Base-by-base conservation (phyloP, 2,797 vertebrate species). In the Poeciliopsis presidionis region DNA sequence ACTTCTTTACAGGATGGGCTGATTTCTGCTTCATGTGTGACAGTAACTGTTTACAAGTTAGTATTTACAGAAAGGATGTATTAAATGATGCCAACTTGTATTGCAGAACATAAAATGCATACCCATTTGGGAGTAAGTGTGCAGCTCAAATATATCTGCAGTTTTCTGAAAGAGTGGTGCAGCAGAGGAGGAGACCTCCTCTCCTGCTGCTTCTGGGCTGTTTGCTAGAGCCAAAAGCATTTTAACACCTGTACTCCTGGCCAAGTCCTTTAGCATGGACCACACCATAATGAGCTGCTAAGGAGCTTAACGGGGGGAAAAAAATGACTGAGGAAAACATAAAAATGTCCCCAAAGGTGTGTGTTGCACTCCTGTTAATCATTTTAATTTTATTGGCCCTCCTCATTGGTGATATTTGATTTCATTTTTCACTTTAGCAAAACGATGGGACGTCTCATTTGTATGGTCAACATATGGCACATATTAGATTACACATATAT, bases 391-490 rank as follows among this genome's bases (percentile, higher is more conserved):
- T 94, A 95, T 91, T 91, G 82, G 81, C 80, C 92, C 85, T 82
- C 46, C 86, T 88, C 87, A 86, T 93, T 90, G 91, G 90, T 90
- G 88, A 94, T 92, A 95, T 93, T 93, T 94, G 87, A 94, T 94
- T 91, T 93, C 91, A 93, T 94, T 95, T 94, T 94, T 93, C 71
- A 83, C 89, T 80, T 80, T 69, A 79, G 81, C 90, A 82, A 87
- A 91, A 85, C 82, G 86, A 84, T 73, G 88, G 86, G 80, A 85
- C 88, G 86, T 86, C 67, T 80, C 90, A 82, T 90, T 91, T 91
- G 85, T 93, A 93, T 94, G 92, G 91, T 91, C 82, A 91, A 92
- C 95, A 96, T 95, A 96, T 96, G 95, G 94, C 93, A 85, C 91
- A 92, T 87, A 93, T 95, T 94, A 89, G 90, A 94, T 95, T 95